Base-by-base conservation (phyloP, 2,888 invertebrate genomes). In the Leistus spinibarbis region DNA sequence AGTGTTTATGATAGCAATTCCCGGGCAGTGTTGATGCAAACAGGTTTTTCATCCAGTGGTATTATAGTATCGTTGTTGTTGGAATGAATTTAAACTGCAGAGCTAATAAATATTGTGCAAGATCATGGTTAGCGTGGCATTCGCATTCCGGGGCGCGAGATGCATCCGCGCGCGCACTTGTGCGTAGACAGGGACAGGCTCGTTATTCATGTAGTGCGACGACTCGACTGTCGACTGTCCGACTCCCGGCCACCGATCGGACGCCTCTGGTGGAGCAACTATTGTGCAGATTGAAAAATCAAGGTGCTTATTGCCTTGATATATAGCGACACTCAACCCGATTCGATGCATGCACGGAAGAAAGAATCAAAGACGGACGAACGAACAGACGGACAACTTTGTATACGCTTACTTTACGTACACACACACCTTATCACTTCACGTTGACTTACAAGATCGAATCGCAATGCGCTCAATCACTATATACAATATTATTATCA, bases 221-320 rank as follows among this genome's bases (percentile, higher is more conserved):
- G 7, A 3, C 24, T 24, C 24, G 24, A 7, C 24, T 4, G 24
- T 24, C 40, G 10, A 7, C 40, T 7, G 13, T 40, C 40, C 40
- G 40, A 40, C 40, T 40, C 40, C 40, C 40, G 13, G 40, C 10
- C 40, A 40, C 40, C 40, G 40, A 40, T 13, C 13, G 66, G 19
- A 27, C 57, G 70, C 62, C 63, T 54, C 22, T 64, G 24, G 63
- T 62, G 63, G 72, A 72, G 20, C 72, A 71, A 66, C 57, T 40
- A 72, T 72, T 72, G 66, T 71, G 54, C 66, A 24, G 72, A 72
- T 72, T 72, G 72, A 72, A 72, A 72, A 72, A 72, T 72, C 72
- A 72, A 72, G 66, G 72, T 66, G 72, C 72, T 72, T 72, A 72
- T 72, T 72, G 66, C 66, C 72, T 57, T 66, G 71, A 71, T 71